Evolutionary conservation across 2,797 vertebrate genomes (phyloP).

Genomic region (Helostoma temminkii): DNA sequence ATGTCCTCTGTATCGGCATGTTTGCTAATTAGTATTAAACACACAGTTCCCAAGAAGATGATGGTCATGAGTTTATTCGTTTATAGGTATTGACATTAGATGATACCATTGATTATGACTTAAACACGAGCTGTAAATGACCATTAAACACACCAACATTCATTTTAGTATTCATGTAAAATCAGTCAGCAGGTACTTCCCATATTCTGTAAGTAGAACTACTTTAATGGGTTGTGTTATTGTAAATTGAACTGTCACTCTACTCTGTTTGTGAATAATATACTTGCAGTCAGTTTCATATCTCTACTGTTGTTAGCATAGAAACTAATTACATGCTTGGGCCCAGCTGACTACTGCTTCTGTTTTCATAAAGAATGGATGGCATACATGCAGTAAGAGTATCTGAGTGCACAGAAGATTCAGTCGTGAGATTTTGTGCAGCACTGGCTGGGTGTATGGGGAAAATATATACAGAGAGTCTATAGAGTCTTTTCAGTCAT

Average conservation of each 20-base stretch:
- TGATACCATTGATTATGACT: background rate
- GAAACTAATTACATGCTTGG: conserved; percentile 49
- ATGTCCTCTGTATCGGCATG: no score
- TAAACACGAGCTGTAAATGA: background rate
- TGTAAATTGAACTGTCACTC: conserved; percentile 4
- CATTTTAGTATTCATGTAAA: background rate
- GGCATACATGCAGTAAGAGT: background rate
- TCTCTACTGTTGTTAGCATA: conserved; percentile 21
- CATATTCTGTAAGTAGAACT: background rate
- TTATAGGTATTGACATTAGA: no score
- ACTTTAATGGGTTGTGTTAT: background rate
- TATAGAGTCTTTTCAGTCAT: background rate
- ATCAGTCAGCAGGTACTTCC: background rate
- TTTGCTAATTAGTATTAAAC: no score
- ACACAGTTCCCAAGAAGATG: no score
- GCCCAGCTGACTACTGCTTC: conserved; percentile 18
- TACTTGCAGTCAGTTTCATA: conserved; percentile 21
- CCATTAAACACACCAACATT: background rate
- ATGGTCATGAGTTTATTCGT: no score
- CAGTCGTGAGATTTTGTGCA: background rate
- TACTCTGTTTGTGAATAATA: conserved; percentile 13
- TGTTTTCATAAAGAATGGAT: conserved; percentile 20
- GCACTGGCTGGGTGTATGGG: background rate
- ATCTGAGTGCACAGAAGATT: background rate
- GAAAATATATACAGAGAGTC: background rate